Conservation (phyloP, 1,140 invertebrate genomes). For the Argopecten irradians region DNA sequence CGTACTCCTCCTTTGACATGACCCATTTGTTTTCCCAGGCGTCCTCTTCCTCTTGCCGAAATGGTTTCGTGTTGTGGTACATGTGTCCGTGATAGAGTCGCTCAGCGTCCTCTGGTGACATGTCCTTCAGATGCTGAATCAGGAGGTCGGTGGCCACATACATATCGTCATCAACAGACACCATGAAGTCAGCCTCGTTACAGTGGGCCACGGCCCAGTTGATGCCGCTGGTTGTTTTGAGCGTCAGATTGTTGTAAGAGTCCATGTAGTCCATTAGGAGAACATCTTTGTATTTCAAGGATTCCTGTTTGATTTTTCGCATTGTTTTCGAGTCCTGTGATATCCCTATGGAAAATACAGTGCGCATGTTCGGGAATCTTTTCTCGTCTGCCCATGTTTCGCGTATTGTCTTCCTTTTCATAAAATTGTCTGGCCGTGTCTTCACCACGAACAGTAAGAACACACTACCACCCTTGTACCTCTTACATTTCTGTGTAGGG, state of each 20-base stretch:
- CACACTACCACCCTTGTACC: not conserved
- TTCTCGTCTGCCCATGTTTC: constrained; percentile 17
- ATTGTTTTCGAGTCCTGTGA: not conserved
- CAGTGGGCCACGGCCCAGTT: not conserved
- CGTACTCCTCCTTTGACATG: not conserved
- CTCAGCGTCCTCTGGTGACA: not conserved
- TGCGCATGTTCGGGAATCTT: not conserved
- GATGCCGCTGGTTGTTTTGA: constrained; percentile 1
- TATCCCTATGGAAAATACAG: not conserved
- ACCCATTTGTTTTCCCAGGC: not conserved
- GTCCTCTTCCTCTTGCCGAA: too few relatives aligned
- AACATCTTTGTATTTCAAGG: not conserved
- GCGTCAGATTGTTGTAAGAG: constrained; percentile 5
- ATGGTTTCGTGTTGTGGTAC: not conserved
- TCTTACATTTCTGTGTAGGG: not conserved
- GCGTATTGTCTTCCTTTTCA: not conserved
- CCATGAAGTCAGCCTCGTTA: not conserved
- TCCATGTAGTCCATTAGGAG: not conserved
- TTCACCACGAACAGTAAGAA: not conserved
- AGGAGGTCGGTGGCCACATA: not conserved
- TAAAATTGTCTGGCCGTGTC: not conserved
- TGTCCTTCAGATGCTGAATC: not conserved
- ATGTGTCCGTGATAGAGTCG: not conserved
- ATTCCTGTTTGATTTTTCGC: not conserved
- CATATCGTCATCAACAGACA: constrained; percentile 25